Evolutionary conservation across 2,113 vertebrate genomes (phyloP).

Genomic region (Tonatia bakeri): DNA sequence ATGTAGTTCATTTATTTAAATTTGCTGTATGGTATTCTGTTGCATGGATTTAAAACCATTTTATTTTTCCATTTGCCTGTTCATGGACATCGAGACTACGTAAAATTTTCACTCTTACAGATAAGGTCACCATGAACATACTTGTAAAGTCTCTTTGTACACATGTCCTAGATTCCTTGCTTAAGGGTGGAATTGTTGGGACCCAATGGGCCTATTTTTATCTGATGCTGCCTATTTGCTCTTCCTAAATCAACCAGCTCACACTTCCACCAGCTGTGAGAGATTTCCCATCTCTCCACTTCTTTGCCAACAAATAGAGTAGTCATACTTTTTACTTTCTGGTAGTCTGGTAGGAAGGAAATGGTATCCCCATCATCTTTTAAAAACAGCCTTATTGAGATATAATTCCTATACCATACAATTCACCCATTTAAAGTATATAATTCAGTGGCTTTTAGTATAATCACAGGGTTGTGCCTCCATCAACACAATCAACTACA

Average conservation of each 20-base stretch:
- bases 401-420: neutral
- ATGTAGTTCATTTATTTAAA: neutral
- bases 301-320: neutral
- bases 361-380: neutral
- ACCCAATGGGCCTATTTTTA: neutral
- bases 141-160: neutral
- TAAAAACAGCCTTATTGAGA: neutral
- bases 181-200: neutral
- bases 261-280: neutral
- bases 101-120: neutral
- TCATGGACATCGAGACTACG: neutral
- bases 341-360: neutral
- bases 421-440: neutral
- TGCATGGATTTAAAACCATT: neutral
- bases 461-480: neutral
- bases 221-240: neutral
- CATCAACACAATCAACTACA: neutral
- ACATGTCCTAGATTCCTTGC: neutral
- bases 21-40: neutral
- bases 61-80: neutral
- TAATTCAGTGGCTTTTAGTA: neutral
- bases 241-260: neutral
- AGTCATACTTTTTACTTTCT: neutral
- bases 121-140: neutral
- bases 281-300: neutral